phyloP scores from a whole-genome alignment of 1,140 invertebrate species.

The Ctenoplectra terminalis region DNA sequence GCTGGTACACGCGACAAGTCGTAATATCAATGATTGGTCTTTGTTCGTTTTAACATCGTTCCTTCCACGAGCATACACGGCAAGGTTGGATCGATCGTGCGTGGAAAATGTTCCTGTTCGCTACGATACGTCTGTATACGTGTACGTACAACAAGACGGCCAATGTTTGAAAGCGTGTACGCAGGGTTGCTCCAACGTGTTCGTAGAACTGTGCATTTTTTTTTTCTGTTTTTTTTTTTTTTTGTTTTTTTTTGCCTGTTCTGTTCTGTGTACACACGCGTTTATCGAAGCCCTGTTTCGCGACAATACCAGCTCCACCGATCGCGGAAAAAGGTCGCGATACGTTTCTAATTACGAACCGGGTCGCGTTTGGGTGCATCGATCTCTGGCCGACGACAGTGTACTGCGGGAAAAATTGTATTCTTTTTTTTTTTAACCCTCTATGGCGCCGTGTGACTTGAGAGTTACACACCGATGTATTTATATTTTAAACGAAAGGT shows the following conservation, averaged over 20 bases:
- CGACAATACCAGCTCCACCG: neutral
- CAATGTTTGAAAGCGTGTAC: neutral
- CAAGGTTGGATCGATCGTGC: slow-evolving; percentile 33
- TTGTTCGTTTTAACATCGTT: slow-evolving; percentile 63
- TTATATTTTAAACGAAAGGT: no score
- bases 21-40: slow-evolving; percentile 45
- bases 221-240: neutral
- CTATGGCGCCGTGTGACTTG: no score
- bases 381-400: neutral
- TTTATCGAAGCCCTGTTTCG: slow-evolving; percentile 23
- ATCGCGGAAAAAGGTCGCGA: neutral
- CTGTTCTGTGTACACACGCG: neutral
- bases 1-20: slow-evolving; percentile 15
- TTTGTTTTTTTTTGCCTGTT: neutral
- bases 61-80: slow-evolving; percentile 23
- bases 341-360: slow-evolving; percentile 19
- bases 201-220: neutral
- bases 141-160: neutral
- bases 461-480: no score
- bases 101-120: slow-evolving; percentile 3
- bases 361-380: slow-evolving; percentile 4
- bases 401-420: neutral
- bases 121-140: no score
- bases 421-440: no score
- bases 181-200: neutral